Evolutionary conservation across 2,113 vertebrate species (phyloP), one percentile per base, ranked within the genome.

Genomic region (Fregetta grallaria): DNA sequence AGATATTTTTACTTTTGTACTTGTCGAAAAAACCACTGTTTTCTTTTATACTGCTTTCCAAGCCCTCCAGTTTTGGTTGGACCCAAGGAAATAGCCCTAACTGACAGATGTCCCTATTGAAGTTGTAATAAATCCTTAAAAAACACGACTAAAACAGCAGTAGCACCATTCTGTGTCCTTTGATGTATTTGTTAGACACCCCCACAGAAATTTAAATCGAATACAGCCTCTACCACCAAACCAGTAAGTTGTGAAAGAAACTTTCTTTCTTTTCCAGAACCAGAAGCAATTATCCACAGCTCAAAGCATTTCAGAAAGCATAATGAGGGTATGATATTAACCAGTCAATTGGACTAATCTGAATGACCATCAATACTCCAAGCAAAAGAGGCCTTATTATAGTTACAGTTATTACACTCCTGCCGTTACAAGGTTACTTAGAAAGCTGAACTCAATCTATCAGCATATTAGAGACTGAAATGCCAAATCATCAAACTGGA

Each of bases 381-480:
- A 90, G 73, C 40, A 86, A 84, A 92, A 92, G 80, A 87, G 56
- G 23, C 52, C 56, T 86, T 84, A 91, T 74, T 94, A 87, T 30
- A 77, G 59, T 59, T 88, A 73, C 58, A 81, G 45, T 90, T 95
- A 91, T 89, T 86, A 81, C 52, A 61, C 32, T 53, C 18, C 59
- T 87, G 65, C 73, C 77, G 72, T 94, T 91, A 59, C 59, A 84
- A 97, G 95, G 93, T 96, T 97, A 94, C 82, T 93, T 78, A 80
- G 82, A 62, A 92, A 95, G 44, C 47, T 88, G 61, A 88, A 86
- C 86, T 80, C 79, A 88, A 91, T 92, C 90, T 76, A 68, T 88
- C 88, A 96, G 72, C 36, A 47, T 74, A 91, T 83, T 67, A 86
- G 82, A 86, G 65, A 36, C 34, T 92, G 47, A 94, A 88, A 91